Conservation (phyloP, 1,140 invertebrate species). For the Homalodisca vitripennis region DNA sequence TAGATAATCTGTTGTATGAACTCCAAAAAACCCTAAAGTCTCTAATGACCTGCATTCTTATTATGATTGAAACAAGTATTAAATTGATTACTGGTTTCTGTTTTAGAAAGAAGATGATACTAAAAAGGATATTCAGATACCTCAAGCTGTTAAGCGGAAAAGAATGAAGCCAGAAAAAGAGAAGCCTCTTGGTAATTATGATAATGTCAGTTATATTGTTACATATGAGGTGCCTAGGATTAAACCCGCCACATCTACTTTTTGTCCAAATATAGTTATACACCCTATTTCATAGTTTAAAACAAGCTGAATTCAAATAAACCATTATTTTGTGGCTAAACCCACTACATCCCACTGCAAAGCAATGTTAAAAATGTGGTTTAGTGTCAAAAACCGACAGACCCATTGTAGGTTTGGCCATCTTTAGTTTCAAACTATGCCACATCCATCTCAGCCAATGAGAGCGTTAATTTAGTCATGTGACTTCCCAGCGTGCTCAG, state of each 20-base stretch:
- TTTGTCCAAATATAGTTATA: background rate
- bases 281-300: background rate
- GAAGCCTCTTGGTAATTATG: constrained; percentile 10
- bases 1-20: background rate
- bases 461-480: no score
- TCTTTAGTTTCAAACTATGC: no score
- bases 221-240: background rate
- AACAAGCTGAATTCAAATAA: background rate
- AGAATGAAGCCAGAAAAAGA: constrained; percentile 10
- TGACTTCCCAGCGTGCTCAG: no score
- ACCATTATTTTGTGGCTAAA: background rate
- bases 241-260: background rate
- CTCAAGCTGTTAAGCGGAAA: constrained; percentile 15
- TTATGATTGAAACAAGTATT: background rate
- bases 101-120: background rate
- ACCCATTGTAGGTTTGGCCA: no score
- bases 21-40: background rate
- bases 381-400: no score
- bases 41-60: background rate
- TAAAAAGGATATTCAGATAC: background rate
- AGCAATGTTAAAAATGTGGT: background rate
- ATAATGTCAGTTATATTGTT: constrained; percentile 13
- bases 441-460: no score
- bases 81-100: background rate
- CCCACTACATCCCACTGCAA: background rate